Conservation (phyloP, 2,888 invertebrate genomes). For the Crocallis elinguaria region DNA sequence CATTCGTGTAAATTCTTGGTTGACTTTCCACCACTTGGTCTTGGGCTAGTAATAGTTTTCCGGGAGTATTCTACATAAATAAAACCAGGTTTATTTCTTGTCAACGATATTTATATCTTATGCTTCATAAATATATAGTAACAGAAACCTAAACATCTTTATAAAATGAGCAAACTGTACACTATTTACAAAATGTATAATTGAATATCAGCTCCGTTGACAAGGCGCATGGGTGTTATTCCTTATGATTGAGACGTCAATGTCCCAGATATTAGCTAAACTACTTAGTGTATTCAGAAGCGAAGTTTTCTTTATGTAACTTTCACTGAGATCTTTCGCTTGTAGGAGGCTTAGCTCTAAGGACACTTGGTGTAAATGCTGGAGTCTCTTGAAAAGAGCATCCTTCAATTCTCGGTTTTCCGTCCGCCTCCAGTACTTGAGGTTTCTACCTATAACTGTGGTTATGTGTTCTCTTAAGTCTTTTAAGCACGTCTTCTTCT, state of each 20-base stretch:
- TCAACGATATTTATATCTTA: slow-evolving; percentile 65
- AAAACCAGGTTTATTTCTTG: slow-evolving; percentile 21
- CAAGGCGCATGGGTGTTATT: slow-evolving; percentile 42
- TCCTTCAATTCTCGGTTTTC: slow-evolving; percentile 57
- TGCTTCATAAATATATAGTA: slow-evolving; percentile 72
- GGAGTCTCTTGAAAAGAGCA: slow-evolving; percentile 68
- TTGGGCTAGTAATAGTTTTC: too few relatives aligned
- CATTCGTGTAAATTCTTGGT: too few relatives aligned
- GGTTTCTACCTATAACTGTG: slow-evolving; percentile 76
- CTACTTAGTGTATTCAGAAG: slow-evolving; percentile 58
- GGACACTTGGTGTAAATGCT: slow-evolving; percentile 67
- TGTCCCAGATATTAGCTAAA: slow-evolving; percentile 67
- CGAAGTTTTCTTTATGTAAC: slow-evolving; percentile 51
- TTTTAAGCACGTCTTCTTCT: slow-evolving; percentile 75
- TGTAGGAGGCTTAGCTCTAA: slow-evolving; percentile 69
- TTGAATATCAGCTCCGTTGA: slow-evolving; percentile 46
- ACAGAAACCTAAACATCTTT: slow-evolving; percentile 45
- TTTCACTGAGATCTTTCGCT: slow-evolving; percentile 60
- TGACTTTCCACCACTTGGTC: too few relatives aligned
- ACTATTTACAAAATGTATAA: slow-evolving; percentile 69
- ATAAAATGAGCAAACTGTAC: slow-evolving; percentile 71
- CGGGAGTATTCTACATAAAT: too few relatives aligned
- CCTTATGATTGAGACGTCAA: slow-evolving; percentile 61
- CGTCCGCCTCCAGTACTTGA: slow-evolving; percentile 81
- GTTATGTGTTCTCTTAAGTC: slow-evolving; percentile 80